Evolutionary conservation across 1,140 invertebrate species (phyloP).

Genomic region (Cherax quadricarinatus): DNA sequence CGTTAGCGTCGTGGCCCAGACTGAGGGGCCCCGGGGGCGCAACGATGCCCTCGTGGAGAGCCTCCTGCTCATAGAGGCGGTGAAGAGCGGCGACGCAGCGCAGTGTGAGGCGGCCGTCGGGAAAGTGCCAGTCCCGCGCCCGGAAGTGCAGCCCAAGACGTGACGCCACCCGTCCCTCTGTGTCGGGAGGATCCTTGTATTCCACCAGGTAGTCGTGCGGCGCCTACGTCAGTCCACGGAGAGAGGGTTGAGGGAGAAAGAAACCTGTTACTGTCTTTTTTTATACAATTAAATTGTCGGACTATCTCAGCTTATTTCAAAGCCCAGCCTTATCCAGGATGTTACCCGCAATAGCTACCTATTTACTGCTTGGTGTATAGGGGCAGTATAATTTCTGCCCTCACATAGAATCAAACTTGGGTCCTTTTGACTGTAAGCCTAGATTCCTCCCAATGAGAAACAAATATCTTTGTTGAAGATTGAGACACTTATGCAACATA

Average conservation of each 20-base stretch:
- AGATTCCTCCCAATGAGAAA: no score
- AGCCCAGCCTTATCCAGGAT: no score
- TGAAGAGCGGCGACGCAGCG: constrained; percentile 40
- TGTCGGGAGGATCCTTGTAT: constrained; percentile 17
- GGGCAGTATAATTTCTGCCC: no score
- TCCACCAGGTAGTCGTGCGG: constrained; percentile 52
- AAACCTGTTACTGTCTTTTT: background rate
- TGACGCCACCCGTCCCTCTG: constrained; percentile 44
- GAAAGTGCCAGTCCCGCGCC: constrained; percentile 46
- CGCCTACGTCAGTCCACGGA: background rate
- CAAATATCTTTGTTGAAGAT: no score
- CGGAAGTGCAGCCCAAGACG: constrained; percentile 52
- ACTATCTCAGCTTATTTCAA: no score
- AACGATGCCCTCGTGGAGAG: constrained; percentile 36
- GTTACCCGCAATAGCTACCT: no score
- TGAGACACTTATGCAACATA: no score
- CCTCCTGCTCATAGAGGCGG: constrained; percentile 30
- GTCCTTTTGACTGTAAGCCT: no score
- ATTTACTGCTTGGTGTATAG: no score
- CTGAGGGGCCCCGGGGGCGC: constrained; percentile 45
- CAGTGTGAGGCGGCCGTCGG: constrained; percentile 44
- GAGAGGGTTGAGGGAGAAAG: background rate
- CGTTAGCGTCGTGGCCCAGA: constrained; percentile 54
- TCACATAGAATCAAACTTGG: no score
- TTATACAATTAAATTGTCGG: no score